Percentiles rank a stretch among this genome's conserved stretches.
These are phyloP conservation scores for Callopanchax toddi DNA, from an alignment of 2,113 vertebrate genomes.

Conservation along the genomic window DNA sequence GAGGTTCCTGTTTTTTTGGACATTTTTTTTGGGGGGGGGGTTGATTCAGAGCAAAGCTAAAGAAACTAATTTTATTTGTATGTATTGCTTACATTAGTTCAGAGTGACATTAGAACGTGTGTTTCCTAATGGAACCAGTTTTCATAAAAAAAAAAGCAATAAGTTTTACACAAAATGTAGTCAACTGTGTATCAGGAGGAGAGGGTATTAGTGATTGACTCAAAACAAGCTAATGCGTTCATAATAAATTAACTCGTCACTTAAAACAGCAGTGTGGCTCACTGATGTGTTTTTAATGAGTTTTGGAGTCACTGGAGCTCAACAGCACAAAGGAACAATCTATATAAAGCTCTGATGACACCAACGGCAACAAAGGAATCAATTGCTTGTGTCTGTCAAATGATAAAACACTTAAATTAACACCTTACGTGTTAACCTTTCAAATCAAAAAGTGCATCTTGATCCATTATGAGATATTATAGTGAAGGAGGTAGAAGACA, in stretches of 20 bases:
- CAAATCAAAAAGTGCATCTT: background rate
- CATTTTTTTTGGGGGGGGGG: too few relatives aligned
- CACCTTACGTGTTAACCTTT: too few relatives aligned
- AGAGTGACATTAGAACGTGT: too few relatives aligned
- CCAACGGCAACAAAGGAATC: background rate
- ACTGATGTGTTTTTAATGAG: background rate
- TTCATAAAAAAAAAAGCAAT: background rate
- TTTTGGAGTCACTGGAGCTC: background rate
- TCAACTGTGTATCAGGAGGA: background rate
- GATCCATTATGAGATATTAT: background rate
- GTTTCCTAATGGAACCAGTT: background rate
- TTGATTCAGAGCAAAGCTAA: background rate
- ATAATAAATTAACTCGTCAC: background rate
- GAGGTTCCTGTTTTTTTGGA: too few relatives aligned
- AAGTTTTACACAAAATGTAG: background rate
- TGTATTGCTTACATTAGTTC: too few relatives aligned
- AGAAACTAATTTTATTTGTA: background rate
- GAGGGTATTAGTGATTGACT: background rate
- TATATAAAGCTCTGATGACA: background rate
- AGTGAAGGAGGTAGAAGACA: too few relatives aligned
- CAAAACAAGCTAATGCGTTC: background rate
- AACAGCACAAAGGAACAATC: background rate
- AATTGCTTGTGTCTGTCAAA: background rate
- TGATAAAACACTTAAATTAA: too few relatives aligned
- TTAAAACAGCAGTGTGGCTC: background rate